Conservation (phyloP, 1,140 invertebrate species). For the Cardiocondyla obscurior region DNA sequence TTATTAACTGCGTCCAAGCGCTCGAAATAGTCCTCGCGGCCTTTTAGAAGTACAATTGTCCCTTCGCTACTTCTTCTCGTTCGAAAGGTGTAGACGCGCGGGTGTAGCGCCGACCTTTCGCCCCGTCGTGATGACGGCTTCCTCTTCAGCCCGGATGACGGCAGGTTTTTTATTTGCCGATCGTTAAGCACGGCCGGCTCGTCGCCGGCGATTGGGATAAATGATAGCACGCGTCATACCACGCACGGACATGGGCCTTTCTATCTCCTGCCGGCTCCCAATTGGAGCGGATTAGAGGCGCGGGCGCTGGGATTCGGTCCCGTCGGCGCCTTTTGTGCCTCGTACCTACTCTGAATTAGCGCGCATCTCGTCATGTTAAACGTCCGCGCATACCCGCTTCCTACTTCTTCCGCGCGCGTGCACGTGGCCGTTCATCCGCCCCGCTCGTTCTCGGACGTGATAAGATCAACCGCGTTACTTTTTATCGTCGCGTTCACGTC, state of each 20-base stretch:
- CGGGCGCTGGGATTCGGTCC: constrained; percentile 79
- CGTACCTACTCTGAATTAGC: constrained; percentile 80
- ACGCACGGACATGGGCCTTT: constrained; percentile 73
- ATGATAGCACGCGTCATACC: constrained; percentile 82
- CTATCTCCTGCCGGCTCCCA: constrained; percentile 76
- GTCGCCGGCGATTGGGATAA: constrained; percentile 82
- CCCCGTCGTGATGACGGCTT: constrained; percentile 60
- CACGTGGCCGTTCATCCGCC: constrained; percentile 52
- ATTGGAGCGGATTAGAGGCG: constrained; percentile 81
- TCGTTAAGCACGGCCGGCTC: constrained; percentile 78
- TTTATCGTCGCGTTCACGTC: constrained; percentile 30
- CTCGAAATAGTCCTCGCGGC: neutral
- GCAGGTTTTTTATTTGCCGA: constrained; percentile 80
- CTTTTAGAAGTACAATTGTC: neutral
- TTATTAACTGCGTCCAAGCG: neutral
- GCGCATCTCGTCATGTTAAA: constrained; percentile 82
- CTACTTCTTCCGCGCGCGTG: constrained; percentile 64
- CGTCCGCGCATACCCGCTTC: constrained; percentile 70
- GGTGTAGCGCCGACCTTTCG: constrained; percentile 59
- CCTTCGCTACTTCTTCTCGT: neutral
- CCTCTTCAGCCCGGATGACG: constrained; percentile 77
- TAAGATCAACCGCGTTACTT: constrained; percentile 45
- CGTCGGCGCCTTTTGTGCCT: constrained; percentile 81
- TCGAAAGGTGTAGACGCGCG: constrained; percentile 64
- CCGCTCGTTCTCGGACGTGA: constrained; percentile 32